phyloP scores from a whole-genome alignment of 2,113 vertebrate genomes.

The Taurulus bubalis region DNA sequence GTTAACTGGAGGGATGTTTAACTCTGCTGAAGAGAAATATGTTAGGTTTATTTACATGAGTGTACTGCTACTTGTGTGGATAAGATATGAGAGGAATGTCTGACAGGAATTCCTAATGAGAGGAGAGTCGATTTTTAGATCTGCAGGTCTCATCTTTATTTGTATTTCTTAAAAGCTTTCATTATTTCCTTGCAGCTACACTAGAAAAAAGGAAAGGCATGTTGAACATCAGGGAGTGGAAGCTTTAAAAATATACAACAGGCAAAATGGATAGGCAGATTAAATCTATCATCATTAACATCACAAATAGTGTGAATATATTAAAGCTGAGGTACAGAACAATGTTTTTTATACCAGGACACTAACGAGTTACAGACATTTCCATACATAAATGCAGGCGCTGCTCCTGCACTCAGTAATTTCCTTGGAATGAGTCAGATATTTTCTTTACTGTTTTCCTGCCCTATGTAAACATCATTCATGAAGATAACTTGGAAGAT shows the following conservation, averaged over 20 bases:
- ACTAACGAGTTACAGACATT: slow-evolving; percentile 6
- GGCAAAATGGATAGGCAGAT: slow-evolving; percentile 6
- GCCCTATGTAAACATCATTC: background rate
- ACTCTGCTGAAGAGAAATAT: background rate
- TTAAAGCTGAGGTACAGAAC: slow-evolving; percentile 2
- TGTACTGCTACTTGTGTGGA: background rate
- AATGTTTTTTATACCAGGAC: background rate
- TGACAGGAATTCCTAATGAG: slow-evolving; percentile 12
- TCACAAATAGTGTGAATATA: background rate
- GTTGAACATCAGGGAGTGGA: background rate
- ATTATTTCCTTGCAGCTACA: slow-evolving; percentile 6
- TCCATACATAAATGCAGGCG: background rate
- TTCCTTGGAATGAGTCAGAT: background rate
- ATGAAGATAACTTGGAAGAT: background rate
- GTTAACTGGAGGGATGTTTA: slow-evolving; percentile 2
- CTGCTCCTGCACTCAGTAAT: background rate
- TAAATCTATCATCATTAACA: slow-evolving; percentile 32
- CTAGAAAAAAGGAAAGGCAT: background rate
- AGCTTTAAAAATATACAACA: slow-evolving; percentile 31
- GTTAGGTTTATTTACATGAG: slow-evolving; percentile 11
- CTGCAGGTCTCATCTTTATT: background rate
- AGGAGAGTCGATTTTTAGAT: background rate
- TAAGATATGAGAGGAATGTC: background rate
- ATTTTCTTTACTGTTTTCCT: background rate
- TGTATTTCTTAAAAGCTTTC: slow-evolving; percentile 2